These are phyloP conservation scores for Paralichthys olivaceus DNA, from an alignment of 2,113 vertebrate genomes.

Conservation along the genomic window DNA sequence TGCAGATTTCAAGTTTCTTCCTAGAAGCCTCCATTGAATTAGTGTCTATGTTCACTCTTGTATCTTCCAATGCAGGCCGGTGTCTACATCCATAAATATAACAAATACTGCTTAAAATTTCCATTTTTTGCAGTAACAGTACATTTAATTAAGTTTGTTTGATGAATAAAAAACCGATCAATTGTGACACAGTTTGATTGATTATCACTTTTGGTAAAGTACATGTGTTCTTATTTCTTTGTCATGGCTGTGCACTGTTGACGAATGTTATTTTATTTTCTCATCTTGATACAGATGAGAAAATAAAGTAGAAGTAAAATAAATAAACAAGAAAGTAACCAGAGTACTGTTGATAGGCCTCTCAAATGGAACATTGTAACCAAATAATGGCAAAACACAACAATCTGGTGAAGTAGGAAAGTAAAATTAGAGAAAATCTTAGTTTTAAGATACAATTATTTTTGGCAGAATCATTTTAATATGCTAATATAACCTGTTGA, in stretches of 20 bases:
- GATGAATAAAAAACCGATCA: too few species aligned
- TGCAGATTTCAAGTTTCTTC: background rate
- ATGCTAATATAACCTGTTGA: background rate
- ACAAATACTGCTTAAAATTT: too few species aligned
- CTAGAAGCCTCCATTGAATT: background rate
- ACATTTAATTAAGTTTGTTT: too few species aligned
- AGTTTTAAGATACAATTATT: background rate
- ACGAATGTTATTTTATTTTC: background rate
- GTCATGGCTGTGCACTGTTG: background rate
- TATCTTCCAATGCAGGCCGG: background rate
- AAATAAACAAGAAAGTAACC: background rate
- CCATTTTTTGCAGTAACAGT: too few species aligned
- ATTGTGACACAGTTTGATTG: too few species aligned
- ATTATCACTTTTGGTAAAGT: background rate
- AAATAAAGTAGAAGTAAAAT: slow-evolving; percentile 22
- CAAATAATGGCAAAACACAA: background rate
- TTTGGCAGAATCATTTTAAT: background rate
- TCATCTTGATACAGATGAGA: slow-evolving; percentile 25
- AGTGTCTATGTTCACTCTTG: background rate
- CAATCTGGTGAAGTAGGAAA: background rate
- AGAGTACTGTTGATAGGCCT: too few species aligned
- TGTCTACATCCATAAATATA: background rate
- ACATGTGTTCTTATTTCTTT: too few species aligned
- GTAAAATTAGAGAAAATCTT: background rate
- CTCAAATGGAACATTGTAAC: background rate